Evolutionary conservation across 2,888 invertebrate species (phyloP).

Genomic region (Perizoma flavofasciatum): DNA sequence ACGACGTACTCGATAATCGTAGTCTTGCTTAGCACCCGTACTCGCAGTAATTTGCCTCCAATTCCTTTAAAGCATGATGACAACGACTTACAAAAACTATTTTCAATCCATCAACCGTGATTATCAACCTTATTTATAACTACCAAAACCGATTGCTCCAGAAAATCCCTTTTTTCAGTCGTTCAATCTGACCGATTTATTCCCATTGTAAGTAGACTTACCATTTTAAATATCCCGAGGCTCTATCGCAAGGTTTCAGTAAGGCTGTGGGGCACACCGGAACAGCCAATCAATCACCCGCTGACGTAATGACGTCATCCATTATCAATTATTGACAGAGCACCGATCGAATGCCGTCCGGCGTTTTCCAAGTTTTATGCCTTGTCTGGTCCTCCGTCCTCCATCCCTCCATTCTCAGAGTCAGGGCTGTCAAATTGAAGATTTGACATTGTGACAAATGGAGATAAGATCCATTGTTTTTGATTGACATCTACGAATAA

Average conservation of each 20-base stretch:
- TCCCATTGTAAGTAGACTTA: constrained; percentile 30
- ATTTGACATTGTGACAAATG: constrained; percentile 24
- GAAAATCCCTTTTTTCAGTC: too few relatives aligned
- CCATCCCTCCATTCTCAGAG: not conserved
- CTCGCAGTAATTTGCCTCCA: too few relatives aligned
- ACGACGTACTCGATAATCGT: too few relatives aligned
- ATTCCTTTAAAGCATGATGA: too few relatives aligned
- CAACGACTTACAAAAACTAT: too few relatives aligned
- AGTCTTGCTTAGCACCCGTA: too few relatives aligned
- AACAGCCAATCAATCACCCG: constrained; percentile 75
- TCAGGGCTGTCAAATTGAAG: constrained; percentile 26
- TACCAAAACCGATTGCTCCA: too few relatives aligned
- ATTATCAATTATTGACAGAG: constrained; percentile 82
- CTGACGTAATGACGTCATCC: constrained; percentile 81
- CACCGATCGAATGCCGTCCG: constrained; percentile 69
- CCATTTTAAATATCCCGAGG: constrained; percentile 30
- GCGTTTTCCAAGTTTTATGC: constrained; percentile 74
- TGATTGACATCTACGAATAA: not conserved
- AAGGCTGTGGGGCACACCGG: constrained; percentile 43
- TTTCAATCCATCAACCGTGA: too few relatives aligned
- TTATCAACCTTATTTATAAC: too few relatives aligned
- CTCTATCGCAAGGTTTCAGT: constrained; percentile 28
- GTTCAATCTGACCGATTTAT: too few relatives aligned
- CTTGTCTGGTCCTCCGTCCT: constrained; percentile 43
- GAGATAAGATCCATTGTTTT: constrained; percentile 22